Conservation (phyloP, 2,797 vertebrate species). For the Anniella stebbinsi region DNA sequence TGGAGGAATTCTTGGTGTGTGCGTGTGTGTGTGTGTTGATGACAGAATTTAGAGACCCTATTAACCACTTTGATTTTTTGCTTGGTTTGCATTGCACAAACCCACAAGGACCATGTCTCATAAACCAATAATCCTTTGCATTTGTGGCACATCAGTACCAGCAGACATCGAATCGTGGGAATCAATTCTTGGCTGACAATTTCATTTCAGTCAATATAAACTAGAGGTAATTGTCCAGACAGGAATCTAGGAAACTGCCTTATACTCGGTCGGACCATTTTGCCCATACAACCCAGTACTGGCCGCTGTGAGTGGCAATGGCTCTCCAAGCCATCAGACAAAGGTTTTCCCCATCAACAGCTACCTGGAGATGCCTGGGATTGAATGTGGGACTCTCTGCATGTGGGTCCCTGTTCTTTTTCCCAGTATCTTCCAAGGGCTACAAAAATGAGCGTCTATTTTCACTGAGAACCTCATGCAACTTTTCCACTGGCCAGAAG, state of each 20-base stretch:
- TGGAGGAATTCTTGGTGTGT: not conserved
- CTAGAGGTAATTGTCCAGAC: slow-evolving; percentile 38
- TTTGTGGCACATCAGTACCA: slow-evolving; percentile 37
- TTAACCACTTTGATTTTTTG: not conserved
- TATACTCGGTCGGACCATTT: not conserved
- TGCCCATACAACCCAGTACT: not conserved
- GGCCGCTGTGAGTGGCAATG: not conserved
- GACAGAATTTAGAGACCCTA: not conserved
- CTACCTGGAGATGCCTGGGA: not conserved
- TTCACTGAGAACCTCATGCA: not conserved
- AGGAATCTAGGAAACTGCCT: not conserved
- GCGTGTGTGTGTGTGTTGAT: no score
- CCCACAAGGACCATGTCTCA: not conserved
- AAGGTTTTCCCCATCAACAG: no score
- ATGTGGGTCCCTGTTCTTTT: not conserved
- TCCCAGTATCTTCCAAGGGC: not conserved
- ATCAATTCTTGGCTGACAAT: slow-evolving; percentile 9
- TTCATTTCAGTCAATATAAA: slow-evolving; percentile 16
- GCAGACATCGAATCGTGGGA: not conserved
- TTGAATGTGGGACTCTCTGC: not conserved
- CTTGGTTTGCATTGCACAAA: not conserved
- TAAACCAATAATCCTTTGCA: not conserved
- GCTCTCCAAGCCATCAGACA: not conserved
- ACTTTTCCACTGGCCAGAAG: slow-evolving; percentile 61
- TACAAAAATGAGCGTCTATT: slow-evolving; percentile 20